Evolutionary conservation across 1,140 invertebrate genomes (phyloP).

Genomic region (roundworm (Caenorhabditis elegans)): DNA sequence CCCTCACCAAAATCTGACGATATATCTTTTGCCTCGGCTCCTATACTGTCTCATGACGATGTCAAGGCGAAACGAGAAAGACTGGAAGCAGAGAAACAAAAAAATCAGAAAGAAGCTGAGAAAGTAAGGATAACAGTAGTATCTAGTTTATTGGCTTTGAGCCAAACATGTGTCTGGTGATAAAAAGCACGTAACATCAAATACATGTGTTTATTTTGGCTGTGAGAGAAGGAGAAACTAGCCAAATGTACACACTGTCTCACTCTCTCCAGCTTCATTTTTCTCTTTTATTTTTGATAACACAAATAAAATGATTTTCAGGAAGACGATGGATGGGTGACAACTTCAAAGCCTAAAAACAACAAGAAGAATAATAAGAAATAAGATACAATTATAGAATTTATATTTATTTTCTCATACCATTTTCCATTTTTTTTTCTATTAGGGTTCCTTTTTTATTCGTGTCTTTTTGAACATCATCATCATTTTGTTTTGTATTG

Average conservation of each 20-base stretch:
- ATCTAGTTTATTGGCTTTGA: constrained; percentile 10
- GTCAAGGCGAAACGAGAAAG: neutral
- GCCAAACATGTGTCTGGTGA: constrained; percentile 21
- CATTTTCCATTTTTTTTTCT: neutral
- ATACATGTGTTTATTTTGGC: constrained; percentile 16
- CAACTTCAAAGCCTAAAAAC: neutral
- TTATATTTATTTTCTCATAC: too few relatives aligned
- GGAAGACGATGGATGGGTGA: constrained; percentile 12
- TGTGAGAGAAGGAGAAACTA: neutral
- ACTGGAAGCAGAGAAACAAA: neutral
- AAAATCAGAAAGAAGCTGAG: neutral
- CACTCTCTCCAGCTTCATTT: neutral
- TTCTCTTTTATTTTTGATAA: neutral
- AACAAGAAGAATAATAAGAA: constrained; percentile 10
- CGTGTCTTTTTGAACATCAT: neutral
- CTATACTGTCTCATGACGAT: neutral
- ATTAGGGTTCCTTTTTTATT: neutral
- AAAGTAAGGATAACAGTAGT: neutral
- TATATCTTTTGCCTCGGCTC: neutral
- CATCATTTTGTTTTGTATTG: neutral
- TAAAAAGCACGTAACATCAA: constrained; percentile 1
- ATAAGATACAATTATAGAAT: neutral
- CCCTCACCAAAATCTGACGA: neutral
- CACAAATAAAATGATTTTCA: neutral
- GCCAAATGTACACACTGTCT: neutral